Evolutionary conservation across 2,888 invertebrate genomes (phyloP).

Genomic region (Orthosia cruda): DNA sequence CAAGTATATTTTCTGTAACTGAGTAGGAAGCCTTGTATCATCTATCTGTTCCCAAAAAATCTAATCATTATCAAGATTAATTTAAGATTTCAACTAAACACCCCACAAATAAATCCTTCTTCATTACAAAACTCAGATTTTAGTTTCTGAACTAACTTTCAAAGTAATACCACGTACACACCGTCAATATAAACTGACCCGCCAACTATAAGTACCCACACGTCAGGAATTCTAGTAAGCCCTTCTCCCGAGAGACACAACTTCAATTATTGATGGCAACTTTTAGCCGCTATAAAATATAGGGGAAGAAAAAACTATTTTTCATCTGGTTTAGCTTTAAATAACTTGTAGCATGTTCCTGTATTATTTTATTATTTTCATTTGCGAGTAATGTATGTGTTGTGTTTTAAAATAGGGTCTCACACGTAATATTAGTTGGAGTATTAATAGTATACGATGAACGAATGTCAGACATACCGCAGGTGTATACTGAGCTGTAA

Average conservation of each 20-base stretch:
- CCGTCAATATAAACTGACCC: slow-evolving; percentile 61
- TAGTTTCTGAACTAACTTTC: slow-evolving; percentile 35
- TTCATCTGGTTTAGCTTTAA: slow-evolving; percentile 87
- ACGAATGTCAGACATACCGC: slow-evolving; percentile 54
- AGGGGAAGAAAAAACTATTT: slow-evolving; percentile 84
- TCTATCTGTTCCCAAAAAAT: too few relatives aligned
- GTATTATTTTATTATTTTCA: slow-evolving; percentile 62
- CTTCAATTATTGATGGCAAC: slow-evolving; percentile 91
- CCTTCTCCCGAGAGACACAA: slow-evolving; percentile 85
- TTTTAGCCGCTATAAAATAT: slow-evolving; percentile 90
- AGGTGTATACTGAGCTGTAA: slow-evolving; percentile 53
- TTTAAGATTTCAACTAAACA: not conserved
- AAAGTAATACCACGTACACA: slow-evolving; percentile 61
- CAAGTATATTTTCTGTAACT: too few relatives aligned
- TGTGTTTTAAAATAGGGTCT: slow-evolving; percentile 60
- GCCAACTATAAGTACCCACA: slow-evolving; percentile 65
- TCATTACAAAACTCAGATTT: slow-evolving; percentile 33
- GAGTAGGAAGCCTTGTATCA: too few relatives aligned
- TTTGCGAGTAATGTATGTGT: slow-evolving; percentile 54
- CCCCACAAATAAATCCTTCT: not conserved
- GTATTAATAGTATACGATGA: slow-evolving; percentile 52
- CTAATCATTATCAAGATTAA: not conserved
- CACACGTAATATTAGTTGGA: slow-evolving; percentile 50
- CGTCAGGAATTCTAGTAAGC: slow-evolving; percentile 81
- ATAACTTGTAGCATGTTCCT: slow-evolving; percentile 76